A percentile compares a stretch with the other conserved stretches of the same genome.
These are phyloP conservation scores for Masnerella sp. DNA, from an alignment of 2,888 invertebrate genomes.

Conservation along the genomic window DNA sequence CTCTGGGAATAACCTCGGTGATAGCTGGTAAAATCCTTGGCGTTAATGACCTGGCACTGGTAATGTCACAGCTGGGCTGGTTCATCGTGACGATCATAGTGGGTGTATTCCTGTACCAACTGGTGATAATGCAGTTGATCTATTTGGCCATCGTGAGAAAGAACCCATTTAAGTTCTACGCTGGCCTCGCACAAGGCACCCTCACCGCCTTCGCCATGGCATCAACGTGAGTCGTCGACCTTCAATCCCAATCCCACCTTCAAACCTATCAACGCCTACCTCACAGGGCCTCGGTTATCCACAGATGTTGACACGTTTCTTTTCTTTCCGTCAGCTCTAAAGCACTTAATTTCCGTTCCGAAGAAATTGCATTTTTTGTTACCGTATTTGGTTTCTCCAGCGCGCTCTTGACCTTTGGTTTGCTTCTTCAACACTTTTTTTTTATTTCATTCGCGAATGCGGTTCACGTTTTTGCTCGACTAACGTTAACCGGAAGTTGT, in stretches of 20 bases:
- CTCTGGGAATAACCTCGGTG: constrained; percentile 89
- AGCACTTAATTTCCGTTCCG: too few relatives aligned
- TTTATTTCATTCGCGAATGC: constrained; percentile 26
- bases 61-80: constrained; percentile 78
- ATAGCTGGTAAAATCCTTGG: constrained; percentile 89
- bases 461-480: constrained; percentile 22
- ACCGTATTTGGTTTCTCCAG: too few relatives aligned
- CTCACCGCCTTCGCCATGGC: constrained; percentile 94
- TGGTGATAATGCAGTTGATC: constrained; percentile 89
- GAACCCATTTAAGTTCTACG: constrained; percentile 93
- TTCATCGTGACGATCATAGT: constrained; percentile 90
- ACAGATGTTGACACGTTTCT: constrained; percentile 28
- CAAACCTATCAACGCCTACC: constrained; percentile 71
- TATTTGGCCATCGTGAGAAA: constrained; percentile 88
- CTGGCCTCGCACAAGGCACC: constrained; percentile 88
- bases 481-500: constrained; percentile 30
- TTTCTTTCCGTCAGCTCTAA: constrained; percentile 1
- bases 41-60: constrained; percentile 82
- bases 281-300: constrained; percentile 73
- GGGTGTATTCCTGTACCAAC: constrained; percentile 90
- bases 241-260: constrained; percentile 71
- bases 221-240: constrained; percentile 87
- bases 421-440: constrained; percentile 11
- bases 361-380: too few relatives aligned
- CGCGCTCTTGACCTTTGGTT: too few relatives aligned